Conservation (phyloP, 2,888 invertebrate genomes). For the Hipparchia semele region DNA sequence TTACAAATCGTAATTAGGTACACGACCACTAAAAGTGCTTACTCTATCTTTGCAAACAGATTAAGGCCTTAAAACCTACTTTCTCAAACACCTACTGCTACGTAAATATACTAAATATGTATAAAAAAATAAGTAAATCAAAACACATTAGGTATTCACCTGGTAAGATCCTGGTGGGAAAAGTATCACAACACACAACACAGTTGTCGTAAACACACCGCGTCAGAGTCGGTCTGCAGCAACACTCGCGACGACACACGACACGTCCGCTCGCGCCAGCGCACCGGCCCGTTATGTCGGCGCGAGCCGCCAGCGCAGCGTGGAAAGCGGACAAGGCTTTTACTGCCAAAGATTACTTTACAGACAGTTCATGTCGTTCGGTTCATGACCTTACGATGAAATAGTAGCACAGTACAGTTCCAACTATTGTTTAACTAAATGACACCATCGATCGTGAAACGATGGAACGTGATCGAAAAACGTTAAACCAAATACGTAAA, state of each 20-base stretch:
- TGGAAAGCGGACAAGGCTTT: slow-evolving; percentile 59
- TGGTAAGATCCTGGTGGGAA: slow-evolving; percentile 22
- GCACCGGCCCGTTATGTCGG: slow-evolving; percentile 68
- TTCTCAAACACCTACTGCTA: background rate
- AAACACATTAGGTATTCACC: slow-evolving; percentile 9
- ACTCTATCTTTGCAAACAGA: background rate
- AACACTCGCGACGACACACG: slow-evolving; percentile 45
- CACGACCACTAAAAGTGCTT: slow-evolving; percentile 2
- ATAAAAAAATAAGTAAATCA: background rate
- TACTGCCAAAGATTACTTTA: slow-evolving; percentile 52
- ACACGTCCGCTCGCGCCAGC: slow-evolving; percentile 54
- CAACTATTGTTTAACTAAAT: no score
- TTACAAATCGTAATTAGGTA: slow-evolving; percentile 4
- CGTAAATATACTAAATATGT: no score
- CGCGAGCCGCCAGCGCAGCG: slow-evolving; percentile 47
- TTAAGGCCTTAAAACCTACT: slow-evolving; percentile 2
- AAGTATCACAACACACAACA: slow-evolving; percentile 37
- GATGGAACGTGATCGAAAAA: no score
- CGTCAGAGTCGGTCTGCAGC: slow-evolving; percentile 2
- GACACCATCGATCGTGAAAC: no score
- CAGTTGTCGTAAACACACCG: slow-evolving; percentile 34
- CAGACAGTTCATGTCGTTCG: background rate
- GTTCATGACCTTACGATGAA: background rate
- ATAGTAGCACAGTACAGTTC: no score
- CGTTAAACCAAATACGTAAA: no score